A percentile compares a stretch with the other conserved stretches of the same genome.
Conservation (phyloP, 2,797 vertebrate genomes). For the Oryzias dopingdopingensis region DNA sequence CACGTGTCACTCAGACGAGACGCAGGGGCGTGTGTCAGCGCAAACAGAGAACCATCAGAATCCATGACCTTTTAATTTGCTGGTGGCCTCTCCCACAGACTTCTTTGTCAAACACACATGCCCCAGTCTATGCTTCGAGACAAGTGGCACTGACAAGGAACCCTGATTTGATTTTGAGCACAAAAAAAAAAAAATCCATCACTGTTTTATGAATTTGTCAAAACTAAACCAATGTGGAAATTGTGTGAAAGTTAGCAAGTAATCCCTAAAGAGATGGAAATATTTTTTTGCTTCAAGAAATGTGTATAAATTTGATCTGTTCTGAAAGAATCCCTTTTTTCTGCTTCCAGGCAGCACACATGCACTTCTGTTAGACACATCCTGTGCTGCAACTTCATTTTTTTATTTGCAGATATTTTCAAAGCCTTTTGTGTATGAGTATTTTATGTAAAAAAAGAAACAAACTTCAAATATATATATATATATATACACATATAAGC, state of each 20-base stretch:
- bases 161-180: conserved; percentile 19
- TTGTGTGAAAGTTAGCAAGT: conserved; percentile 30
- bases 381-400: too few relatives aligned
- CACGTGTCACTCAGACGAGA: conserved; percentile 64
- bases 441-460: conserved; percentile 1
- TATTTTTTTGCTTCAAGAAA: conserved; percentile 43
- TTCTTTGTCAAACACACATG: conserved; percentile 28
- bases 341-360: conserved; percentile 22
- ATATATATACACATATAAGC: conserved; percentile 3
- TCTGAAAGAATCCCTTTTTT: conserved; percentile 36
- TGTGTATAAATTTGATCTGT: conserved; percentile 29
- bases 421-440: conserved; percentile 3
- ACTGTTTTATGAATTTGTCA: conserved; percentile 9
- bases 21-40: conserved; percentile 58
- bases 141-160: conserved; percentile 44
- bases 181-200: conserved; percentile 31
- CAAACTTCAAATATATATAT: conserved; percentile 18
- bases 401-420: neutral
- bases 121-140: conserved; percentile 35
- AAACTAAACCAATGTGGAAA: too few relatives aligned
- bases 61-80: conserved; percentile 65
- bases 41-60: conserved; percentile 54
- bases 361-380: conserved; percentile 2
- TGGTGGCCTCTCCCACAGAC: conserved; percentile 73
- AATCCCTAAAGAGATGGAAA: conserved; percentile 50